A percentile compares a stretch with the other conserved stretches of the same genome.
These are phyloP conservation scores for Boleophthalmus pectinirostris DNA, from an alignment of 2,113 vertebrate genomes.

Conservation along the genomic window DNA sequence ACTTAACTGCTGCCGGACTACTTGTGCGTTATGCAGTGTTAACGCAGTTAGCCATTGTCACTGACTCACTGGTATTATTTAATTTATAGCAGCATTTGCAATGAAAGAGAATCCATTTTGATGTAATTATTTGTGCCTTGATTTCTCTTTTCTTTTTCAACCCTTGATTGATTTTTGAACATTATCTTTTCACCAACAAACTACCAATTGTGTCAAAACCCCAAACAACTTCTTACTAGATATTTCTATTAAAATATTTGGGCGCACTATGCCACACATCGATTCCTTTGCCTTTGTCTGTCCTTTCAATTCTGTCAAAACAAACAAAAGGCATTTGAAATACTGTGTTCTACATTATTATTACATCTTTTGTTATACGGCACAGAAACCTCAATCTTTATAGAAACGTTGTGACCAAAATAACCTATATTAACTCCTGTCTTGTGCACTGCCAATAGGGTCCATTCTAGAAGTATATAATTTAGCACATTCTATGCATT, in stretches of 20 bases:
- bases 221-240: too few relatives aligned
- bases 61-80: too few relatives aligned
- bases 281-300: neutral
- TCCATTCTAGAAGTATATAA: neutral
- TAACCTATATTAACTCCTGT: neutral
- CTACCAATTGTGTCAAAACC: too few relatives aligned
- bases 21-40: too few relatives aligned
- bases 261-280: neutral
- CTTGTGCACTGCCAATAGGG: neutral
- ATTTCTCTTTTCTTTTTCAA: too few relatives aligned
- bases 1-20: too few relatives aligned
- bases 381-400: neutral
- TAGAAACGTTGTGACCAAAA: neutral
- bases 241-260: neutral
- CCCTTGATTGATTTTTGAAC: too few relatives aligned
- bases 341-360: neutral
- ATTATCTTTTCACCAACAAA: too few relatives aligned
- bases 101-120: too few relatives aligned
- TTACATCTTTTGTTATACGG: neutral
- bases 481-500: neutral
- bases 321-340: neutral
- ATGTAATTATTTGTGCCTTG: too few relatives aligned
- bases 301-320: neutral
- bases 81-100: too few relatives aligned
- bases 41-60: too few relatives aligned